Base-by-base conservation (phyloP, 2,888 invertebrate genomes). In the Notocelia uddmanniana region DNA sequence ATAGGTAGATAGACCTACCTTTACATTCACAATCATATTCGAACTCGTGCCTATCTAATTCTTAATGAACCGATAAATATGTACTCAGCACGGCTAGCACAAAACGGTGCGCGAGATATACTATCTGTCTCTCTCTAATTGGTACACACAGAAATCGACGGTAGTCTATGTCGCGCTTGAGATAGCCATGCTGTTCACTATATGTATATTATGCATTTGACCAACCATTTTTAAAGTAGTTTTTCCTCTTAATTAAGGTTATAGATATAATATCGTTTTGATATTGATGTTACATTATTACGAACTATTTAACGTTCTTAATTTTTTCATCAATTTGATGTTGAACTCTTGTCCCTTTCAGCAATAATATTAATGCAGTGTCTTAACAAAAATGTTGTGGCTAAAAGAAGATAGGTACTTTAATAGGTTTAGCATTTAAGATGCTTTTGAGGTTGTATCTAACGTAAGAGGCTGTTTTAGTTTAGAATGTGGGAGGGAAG, bases 301-400 rank as follows among this genome's bases (percentile, higher is more conserved):
- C 19, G 18, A 19, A 50, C 19, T 10, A 9, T 48, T 41, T 41
- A 15, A 15, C 15, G 41, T 23, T 64, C 57, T 26, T 34, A 55
- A n/a, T n/a, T n/a, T n/a, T n/a, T n/a, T n/a, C n/a, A n/a, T n/a
- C n/a, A n/a, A n/a, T n/a, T n/a, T n/a, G n/a, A 63, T 52, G 66
- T 21, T 37, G 58, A 59, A 69, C 50, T 58, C 73, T 76, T 69
- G 62, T 19, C 73, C 58, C 68, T 77, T 74, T 57, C 85, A 85
- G 88, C 86, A 89, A 89, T 91, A 89, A 84, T 81, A 76, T 76
- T 75, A 85, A 83, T 86, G 72, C 84, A 86, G 91, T 92, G 90
- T 92, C 91, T 90, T 91, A 89, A 76, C 76, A 78, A 76, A 84
- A 85, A 86, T 71, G 89, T 90, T 91, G 90, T 91, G 89, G 87